phyloP scores from a whole-genome alignment of 1,140 invertebrate genomes.

The Proales similis region DNA sequence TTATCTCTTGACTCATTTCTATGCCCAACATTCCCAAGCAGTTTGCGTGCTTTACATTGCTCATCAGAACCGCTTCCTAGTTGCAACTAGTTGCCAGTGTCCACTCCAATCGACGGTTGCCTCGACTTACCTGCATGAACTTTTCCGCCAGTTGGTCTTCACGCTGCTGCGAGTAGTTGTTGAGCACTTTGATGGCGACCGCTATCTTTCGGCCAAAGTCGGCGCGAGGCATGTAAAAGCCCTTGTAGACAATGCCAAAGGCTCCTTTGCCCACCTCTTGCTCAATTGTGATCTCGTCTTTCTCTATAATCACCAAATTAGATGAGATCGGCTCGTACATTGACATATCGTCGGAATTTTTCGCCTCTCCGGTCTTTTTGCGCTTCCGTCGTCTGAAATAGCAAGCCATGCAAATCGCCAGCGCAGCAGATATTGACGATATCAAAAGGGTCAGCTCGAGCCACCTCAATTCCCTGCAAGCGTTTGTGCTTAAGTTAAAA shows the following conservation, averaged over 20 bases:
- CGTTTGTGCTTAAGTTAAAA: no score
- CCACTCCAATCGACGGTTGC: not conserved
- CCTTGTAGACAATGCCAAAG: conserved; percentile 34
- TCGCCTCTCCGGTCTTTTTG: no score
- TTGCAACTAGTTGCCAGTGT: not conserved
- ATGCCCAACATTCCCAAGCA: conserved; percentile 17
- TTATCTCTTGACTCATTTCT: not conserved
- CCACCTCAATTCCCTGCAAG: no score
- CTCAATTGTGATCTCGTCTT: no score
- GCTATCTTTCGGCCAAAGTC: not conserved
- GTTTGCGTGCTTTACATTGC: conserved; percentile 23
- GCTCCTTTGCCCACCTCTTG: conserved; percentile 35
- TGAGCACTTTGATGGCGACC: conserved; percentile 35
- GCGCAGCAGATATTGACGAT: no score
- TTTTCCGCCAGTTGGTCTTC: conserved; percentile 21
- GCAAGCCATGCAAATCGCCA: no score
- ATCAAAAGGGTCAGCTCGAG: no score
- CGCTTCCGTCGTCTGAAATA: no score
- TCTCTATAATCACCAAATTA: no score
- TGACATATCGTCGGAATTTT: no score
- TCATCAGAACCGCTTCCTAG: conserved; percentile 33
- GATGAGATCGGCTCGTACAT: no score
- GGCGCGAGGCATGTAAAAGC: conserved; percentile 1
- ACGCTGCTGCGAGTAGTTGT: not conserved
- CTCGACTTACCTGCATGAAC: not conserved